Percentiles rank a stretch among this genome's conserved stretches.
Conservation (phyloP, 2,797 vertebrate genomes). For the Falco concolor region DNA sequence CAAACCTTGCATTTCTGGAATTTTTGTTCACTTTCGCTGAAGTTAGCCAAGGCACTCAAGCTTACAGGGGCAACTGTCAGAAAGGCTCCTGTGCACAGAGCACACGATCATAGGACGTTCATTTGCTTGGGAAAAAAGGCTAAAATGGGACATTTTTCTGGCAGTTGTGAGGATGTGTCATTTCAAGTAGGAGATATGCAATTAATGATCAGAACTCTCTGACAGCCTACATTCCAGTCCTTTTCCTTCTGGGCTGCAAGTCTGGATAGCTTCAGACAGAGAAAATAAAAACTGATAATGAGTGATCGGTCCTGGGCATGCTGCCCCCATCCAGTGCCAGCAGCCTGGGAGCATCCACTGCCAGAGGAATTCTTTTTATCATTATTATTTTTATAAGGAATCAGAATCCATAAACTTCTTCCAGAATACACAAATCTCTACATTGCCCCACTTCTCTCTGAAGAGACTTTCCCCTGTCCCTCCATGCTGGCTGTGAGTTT, state of each 20-base stretch:
- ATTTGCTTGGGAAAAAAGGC: not conserved
- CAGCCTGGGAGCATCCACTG: not conserved
- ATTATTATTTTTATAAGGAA: not conserved
- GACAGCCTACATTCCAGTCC: not conserved
- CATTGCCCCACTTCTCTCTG: not conserved
- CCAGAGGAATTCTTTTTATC: not conserved
- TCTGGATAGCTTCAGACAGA: not conserved
- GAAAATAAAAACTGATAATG: not conserved
- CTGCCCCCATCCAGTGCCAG: not conserved
- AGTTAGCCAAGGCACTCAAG: not conserved
- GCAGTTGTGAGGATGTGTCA: not conserved
- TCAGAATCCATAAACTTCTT: not conserved
- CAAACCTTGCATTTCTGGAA: not conserved
- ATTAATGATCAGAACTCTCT: not conserved
- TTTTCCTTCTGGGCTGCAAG: not conserved
- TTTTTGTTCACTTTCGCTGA: not conserved
- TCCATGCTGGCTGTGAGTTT: not conserved
- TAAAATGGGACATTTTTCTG: not conserved
- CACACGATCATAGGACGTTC: rapidly evolving
- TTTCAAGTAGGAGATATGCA: not conserved
- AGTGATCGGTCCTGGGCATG: not conserved
- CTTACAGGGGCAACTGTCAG: not conserved
- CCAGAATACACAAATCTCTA: not conserved
- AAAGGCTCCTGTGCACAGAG: not conserved
- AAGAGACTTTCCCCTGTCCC: not conserved